phyloP scores from a whole-genome alignment of 2,888 invertebrate genomes.

The Vesta saturnalis region DNA sequence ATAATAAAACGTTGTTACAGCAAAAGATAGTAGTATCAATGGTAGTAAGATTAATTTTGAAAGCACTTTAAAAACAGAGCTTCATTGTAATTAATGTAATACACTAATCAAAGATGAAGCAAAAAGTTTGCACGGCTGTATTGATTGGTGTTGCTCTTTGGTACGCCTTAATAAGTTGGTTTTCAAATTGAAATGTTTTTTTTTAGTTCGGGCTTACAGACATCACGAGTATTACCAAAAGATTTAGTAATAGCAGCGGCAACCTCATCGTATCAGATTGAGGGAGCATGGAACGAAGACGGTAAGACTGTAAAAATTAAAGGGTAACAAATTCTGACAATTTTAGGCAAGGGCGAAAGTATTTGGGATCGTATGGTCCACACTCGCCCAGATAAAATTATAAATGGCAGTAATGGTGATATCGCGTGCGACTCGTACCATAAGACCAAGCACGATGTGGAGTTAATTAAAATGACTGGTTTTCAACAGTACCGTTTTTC shows the following conservation, averaged over 20 bases:
- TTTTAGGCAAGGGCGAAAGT: constrained; percentile 70
- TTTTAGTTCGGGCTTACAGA: too few relatives aligned
- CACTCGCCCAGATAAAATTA: constrained; percentile 64
- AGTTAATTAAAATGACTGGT: too few relatives aligned
- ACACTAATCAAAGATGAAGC: too few relatives aligned
- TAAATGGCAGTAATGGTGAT: constrained; percentile 70
- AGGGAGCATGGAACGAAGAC: constrained; percentile 67
- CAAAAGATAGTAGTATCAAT: too few relatives aligned
- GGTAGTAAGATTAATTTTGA: too few relatives aligned
- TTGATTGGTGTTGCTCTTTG: too few relatives aligned
- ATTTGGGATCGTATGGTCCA: constrained; percentile 70
- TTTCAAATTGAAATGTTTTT: too few relatives aligned
- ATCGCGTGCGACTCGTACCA: constrained; percentile 77
- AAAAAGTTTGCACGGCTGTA: too few relatives aligned
- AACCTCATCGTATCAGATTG: constrained; percentile 70
- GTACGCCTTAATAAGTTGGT: too few relatives aligned
- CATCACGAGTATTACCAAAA: constrained; percentile 19
- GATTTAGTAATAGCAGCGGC: constrained; percentile 66
- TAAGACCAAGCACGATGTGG: constrained; percentile 71
- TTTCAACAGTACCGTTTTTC: constrained; percentile 77
- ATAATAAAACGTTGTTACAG: too few relatives aligned
- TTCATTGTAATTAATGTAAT: too few relatives aligned
- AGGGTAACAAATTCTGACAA: not conserved
- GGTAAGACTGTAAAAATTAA: constrained; percentile 46
- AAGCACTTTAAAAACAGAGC: too few relatives aligned